phyloP scores from a whole-genome alignment of 2,797 vertebrate species.

The Brotula barbata region DNA sequence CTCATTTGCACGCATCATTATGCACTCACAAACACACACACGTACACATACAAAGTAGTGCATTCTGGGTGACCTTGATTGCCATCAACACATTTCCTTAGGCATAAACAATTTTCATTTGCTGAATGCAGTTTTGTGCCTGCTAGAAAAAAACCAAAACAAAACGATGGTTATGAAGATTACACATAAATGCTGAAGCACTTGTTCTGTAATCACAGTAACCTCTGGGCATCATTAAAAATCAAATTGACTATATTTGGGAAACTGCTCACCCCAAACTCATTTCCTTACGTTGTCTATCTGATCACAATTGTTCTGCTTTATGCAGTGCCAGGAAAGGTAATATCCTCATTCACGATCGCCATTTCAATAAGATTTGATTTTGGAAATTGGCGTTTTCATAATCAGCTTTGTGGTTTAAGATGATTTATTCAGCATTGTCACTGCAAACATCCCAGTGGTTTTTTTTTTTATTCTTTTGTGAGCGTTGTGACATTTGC shows the following conservation, averaged over 20 bases:
- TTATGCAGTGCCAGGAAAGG: conserved; percentile 15
- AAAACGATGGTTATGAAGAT: conserved; percentile 41
- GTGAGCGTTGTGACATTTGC: conserved; percentile 18
- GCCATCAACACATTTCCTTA: conserved; percentile 38
- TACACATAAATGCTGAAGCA: conserved; percentile 19
- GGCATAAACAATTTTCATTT: conserved; percentile 48
- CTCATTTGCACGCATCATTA: neutral
- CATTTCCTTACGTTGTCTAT: conserved; percentile 50
- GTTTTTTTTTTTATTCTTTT: conserved; percentile 10
- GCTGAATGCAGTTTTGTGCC: conserved; percentile 36
- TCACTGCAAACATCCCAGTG: conserved; percentile 6
- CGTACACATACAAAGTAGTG: conserved; percentile 3
- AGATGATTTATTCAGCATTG: conserved; percentile 35
- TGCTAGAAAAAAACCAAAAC: conserved; percentile 37
- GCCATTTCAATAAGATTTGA: conserved; percentile 33
- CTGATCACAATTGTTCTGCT: conserved; percentile 44
- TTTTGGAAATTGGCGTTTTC: conserved; percentile 9
- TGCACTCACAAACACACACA: conserved; percentile 5
- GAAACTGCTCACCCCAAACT: conserved; percentile 47
- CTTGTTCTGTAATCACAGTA: conserved; percentile 39
- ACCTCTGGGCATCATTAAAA: conserved; percentile 53
- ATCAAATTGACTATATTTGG: conserved; percentile 36
- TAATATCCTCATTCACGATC: conserved; percentile 33
- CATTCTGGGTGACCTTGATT: conserved; percentile 51
- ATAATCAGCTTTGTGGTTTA: conserved; percentile 37